Evolutionary conservation across 2,888 invertebrate genomes (phyloP).

Genomic region (Marronus borbonicus): DNA sequence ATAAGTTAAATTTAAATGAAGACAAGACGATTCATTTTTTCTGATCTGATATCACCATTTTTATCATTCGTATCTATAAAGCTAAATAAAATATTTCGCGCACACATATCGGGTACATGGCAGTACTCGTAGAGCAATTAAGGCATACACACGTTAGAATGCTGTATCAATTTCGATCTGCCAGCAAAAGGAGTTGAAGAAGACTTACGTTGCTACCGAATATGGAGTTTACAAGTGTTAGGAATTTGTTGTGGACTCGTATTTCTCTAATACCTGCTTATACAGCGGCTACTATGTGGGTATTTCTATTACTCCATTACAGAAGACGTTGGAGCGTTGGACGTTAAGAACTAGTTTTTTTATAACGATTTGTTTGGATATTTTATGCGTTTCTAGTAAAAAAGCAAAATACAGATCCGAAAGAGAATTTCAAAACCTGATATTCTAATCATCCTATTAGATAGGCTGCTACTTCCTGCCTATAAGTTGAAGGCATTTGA

Average conservation of each 20-base stretch:
- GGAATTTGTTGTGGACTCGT: constrained; percentile 5
- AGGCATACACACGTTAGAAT: constrained; percentile 17
- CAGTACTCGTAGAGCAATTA: constrained; percentile 5
- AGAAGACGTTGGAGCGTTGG: constrained; percentile 9
- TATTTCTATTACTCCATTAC: constrained; percentile 26
- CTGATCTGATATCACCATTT: too few relatives aligned
- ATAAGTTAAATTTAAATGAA: too few relatives aligned
- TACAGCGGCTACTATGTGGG: background rate
- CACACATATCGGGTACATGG: too few relatives aligned
- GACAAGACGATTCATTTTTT: too few relatives aligned
- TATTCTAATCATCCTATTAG: too few relatives aligned
- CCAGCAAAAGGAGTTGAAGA: background rate
- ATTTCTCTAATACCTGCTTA: background rate
- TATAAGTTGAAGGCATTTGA: too few relatives aligned
- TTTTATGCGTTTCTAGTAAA: background rate
- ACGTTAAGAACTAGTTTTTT: background rate
- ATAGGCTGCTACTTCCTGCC: too few relatives aligned
- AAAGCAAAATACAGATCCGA: background rate
- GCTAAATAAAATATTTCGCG: too few relatives aligned
- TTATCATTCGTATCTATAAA: too few relatives aligned
- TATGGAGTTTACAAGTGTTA: constrained; percentile 7
- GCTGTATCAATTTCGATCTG: constrained; percentile 20
- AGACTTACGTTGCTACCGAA: background rate
- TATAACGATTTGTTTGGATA: background rate
- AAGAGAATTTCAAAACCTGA: too few relatives aligned